Percentiles rank a stretch among this genome's conserved stretches.
These are phyloP conservation scores for Ceyx cyanopectus DNA, from an alignment of 2,113 vertebrate genomes.

Conservation along the genomic window DNA sequence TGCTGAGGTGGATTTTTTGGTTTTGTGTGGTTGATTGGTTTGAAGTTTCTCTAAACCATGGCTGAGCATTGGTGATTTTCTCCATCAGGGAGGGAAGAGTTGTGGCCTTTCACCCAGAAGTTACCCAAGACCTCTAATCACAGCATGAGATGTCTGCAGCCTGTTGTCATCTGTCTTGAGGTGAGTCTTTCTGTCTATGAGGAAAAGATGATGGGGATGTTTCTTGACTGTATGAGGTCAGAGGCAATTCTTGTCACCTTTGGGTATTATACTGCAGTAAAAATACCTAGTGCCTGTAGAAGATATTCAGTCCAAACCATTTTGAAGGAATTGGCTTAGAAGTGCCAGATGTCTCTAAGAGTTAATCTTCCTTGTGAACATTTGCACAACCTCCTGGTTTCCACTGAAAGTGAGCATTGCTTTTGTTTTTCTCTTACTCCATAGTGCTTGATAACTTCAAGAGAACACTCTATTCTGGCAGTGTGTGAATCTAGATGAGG, in stretches of 20 bases:
- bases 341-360: background rate
- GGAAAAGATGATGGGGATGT: background rate
- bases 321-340: background rate
- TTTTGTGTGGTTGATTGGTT: background rate
- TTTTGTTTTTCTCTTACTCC: background rate
- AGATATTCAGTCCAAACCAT: background rate
- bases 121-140: background rate
- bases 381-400: background rate
- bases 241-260: background rate
- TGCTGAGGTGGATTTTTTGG: background rate
- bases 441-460: background rate
- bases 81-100: background rate
- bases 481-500: rapidly evolving
- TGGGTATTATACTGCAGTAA: background rate
- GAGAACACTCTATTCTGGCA: background rate
- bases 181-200: background rate
- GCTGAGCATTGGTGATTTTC: background rate
- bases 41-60: background rate
- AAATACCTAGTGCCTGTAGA: background rate
- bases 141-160: background rate
- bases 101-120: background rate
- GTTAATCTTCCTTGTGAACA: background rate
- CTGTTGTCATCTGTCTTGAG: background rate
- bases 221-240: background rate
- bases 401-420: background rate